Evolutionary conservation across 2,888 invertebrate species (phyloP), one percentile per base, ranked within the genome.

Genomic region (Chelonus formosanus): DNA sequence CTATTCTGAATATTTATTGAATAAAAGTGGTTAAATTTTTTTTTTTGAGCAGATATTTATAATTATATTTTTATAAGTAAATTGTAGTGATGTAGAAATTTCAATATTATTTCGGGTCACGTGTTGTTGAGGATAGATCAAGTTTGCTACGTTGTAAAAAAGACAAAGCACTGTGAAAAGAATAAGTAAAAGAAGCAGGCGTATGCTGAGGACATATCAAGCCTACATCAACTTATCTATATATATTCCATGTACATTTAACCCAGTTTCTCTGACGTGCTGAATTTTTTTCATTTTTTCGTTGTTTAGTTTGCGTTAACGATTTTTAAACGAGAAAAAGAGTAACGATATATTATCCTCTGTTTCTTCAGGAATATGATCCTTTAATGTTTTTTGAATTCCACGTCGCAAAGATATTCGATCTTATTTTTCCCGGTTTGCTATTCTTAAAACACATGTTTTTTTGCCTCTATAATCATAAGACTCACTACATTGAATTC

Each of bases 31-130:
- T 20, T 20, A 20, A 20, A 20, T 20, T 20, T 20, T 20, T 20
- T 20, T 20, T 20, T 20, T 20, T 1, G 20, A 20, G 20, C 20
- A 20, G 20, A 20, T 20, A 20, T 20, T 20, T 20, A 20, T 20
- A 20, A 20, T 20, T 20, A 20, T 20, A 20, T 20, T 2, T 20
- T 1, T 20, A 20, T 20, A 20, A 20, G 20, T 20, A 20, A 2
- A 57, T 34, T 47, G 48, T 10, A 10, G 10, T 34, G 53, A 44
- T 8, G 43, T 34, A 32, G 32, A 61, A 53, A 53, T 61, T 61
- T 53, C 34, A 34, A 43, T 43, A 6, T 40, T 53, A 34, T 52
- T 61, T 61, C 44, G 53, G 61, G 61, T 61, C 61, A 61, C 53
- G 61, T 61, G 32, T 53, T 53, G 53, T 61, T 53, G 53, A 61